Evolutionary conservation across 64 coral and sea anemone genomes (phyloP).

Genomic region (Astreopora myriophthalma): DNA sequence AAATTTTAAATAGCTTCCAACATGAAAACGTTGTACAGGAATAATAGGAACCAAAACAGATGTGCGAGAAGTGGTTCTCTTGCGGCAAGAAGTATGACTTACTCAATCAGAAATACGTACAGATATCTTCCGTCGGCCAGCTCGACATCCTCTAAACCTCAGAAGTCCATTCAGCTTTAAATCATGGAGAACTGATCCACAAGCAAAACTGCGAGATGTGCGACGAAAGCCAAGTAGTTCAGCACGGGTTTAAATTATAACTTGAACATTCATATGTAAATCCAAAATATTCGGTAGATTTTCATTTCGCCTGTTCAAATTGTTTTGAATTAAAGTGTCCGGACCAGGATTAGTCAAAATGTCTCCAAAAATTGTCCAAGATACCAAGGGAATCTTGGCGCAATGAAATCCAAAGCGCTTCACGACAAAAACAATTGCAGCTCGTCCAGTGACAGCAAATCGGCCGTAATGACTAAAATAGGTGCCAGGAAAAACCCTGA

Average conservation of each 20-base stretch:
- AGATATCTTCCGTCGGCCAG: too few species aligned
- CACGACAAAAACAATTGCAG: not conserved
- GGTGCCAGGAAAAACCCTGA: conserved; percentile 21
- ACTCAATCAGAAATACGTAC: too few species aligned
- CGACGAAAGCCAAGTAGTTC: conserved; percentile 19
- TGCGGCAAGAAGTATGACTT: too few species aligned
- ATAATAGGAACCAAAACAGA: too few species aligned
- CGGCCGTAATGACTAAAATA: conserved; percentile 19
- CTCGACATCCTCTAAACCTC: too few species aligned
- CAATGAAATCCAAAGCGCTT: not conserved
- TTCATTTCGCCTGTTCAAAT: conserved; percentile 3
- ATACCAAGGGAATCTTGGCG: not conserved
- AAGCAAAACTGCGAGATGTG: not conserved
- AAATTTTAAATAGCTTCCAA: not conserved
- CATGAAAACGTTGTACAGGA: too few species aligned
- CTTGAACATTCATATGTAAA: not conserved
- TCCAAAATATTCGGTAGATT: not conserved
- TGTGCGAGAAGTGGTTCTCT: too few species aligned
- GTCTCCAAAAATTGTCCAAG: not conserved
- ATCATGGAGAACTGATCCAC: not conserved
- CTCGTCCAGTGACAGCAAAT: not conserved
- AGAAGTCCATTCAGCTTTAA: too few species aligned
- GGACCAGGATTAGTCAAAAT: not conserved
- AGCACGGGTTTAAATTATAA: conserved; percentile 8
- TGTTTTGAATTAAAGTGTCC: not conserved